phyloP scores from a whole-genome alignment of 2,797 vertebrate species.

The Scomberomorus guttatus region DNA sequence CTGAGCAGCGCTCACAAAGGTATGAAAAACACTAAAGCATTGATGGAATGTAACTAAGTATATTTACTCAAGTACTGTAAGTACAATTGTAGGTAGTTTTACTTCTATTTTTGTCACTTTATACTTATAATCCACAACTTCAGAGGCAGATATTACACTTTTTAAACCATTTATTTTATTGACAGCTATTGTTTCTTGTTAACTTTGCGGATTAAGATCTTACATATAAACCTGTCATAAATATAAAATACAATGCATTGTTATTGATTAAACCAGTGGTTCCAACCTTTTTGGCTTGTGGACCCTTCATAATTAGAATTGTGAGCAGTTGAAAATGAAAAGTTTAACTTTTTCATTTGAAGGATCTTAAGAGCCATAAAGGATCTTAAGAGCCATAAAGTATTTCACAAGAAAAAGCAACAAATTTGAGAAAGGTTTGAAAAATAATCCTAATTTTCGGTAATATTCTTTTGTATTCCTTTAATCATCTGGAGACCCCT shows the following conservation, averaged over 20 bases:
- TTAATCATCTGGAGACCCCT: neutral
- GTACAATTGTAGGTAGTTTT: neutral
- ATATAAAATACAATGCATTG: neutral
- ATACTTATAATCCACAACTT: neutral
- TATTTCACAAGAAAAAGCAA: neutral
- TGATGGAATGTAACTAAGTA: neutral
- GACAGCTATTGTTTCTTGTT: neutral
- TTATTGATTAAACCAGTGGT: neutral
- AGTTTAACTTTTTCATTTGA: neutral
- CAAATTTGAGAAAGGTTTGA: neutral
- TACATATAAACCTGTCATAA: too few relatives aligned
- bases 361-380: too few relatives aligned
- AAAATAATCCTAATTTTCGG: neutral
- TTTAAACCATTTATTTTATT: conserved; percentile 6
- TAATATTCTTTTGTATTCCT: neutral
- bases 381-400: neutral
- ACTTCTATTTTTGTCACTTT: neutral
- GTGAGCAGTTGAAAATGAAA: neutral
- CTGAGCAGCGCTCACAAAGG: conserved; percentile 49
- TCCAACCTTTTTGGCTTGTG: neutral
- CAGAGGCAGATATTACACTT: neutral
- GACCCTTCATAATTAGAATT: neutral
- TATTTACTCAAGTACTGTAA: neutral
- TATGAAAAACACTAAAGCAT: conserved; percentile 19
- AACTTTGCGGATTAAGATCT: neutral